Evolutionary conservation across 2,888 invertebrate genomes (phyloP).

Genomic region (Metacarcinus magister): DNA sequence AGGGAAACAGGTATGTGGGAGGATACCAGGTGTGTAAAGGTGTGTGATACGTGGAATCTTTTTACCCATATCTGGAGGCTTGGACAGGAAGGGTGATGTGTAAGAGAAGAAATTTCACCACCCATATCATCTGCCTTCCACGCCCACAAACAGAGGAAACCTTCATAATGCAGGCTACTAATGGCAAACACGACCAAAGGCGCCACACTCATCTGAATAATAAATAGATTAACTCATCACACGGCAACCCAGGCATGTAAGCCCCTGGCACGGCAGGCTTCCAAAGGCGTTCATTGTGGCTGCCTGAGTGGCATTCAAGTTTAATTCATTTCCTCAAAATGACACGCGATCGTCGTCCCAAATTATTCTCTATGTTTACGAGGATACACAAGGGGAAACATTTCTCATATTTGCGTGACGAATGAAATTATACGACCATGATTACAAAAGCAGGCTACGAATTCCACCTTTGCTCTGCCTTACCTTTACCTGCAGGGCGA

Average conservation of each 20-base stretch:
- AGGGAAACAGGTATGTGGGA: background rate
- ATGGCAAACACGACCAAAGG: conserved; percentile 47
- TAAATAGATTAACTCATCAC: conserved; percentile 63
- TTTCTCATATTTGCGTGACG: background rate
- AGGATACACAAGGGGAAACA: background rate
- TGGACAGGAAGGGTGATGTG: background rate
- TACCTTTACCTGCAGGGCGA: background rate
- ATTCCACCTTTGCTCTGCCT: background rate
- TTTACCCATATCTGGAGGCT: background rate
- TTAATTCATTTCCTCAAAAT: conserved; percentile 10
- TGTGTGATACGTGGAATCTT: background rate
- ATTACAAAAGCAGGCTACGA: background rate
- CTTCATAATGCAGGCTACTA: conserved; percentile 29
- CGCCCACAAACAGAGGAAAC: background rate
- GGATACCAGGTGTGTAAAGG: background rate
- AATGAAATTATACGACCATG: background rate
- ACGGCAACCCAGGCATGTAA: background rate
- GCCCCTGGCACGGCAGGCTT: conserved; percentile 9
- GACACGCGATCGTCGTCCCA: background rate
- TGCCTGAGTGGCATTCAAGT: background rate
- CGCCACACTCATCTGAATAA: conserved; percentile 54
- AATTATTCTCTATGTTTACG: background rate
- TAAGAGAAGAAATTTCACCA: background rate
- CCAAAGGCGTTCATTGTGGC: conserved; percentile 3
- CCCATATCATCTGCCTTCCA: background rate